Evolutionary conservation across 1,140 invertebrate genomes (phyloP).

Genomic region (Solenopsis fugax): DNA sequence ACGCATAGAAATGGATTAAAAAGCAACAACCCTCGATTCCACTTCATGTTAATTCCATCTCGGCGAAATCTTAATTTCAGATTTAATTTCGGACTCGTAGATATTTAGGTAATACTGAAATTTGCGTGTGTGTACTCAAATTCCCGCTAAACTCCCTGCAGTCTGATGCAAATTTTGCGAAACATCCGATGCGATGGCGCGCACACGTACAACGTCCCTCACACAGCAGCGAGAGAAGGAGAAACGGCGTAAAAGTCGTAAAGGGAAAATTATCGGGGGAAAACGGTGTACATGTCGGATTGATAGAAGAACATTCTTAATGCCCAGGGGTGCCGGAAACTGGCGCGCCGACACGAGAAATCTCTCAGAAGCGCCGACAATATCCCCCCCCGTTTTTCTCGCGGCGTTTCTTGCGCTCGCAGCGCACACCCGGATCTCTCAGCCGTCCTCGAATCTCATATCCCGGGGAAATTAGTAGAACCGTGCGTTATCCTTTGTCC

Average conservation of each 20-base stretch:
- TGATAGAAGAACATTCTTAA: constrained; percentile 47
- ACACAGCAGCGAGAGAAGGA: not conserved
- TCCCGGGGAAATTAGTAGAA: constrained; percentile 28
- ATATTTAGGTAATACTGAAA: constrained; percentile 47
- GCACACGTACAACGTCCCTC: too few species aligned
- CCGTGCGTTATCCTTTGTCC: not conserved
- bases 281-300: constrained; percentile 31
- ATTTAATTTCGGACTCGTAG: constrained; percentile 10
- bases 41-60: not conserved
- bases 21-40: not conserved
- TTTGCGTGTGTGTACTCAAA: not conserved
- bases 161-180: constrained; percentile 33
- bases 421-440: not conserved
- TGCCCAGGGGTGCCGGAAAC: constrained; percentile 8
- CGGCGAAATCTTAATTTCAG: not conserved
- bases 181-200: not conserved
- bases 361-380: constrained; percentile 28
- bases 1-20: not conserved
- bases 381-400: constrained; percentile 32
- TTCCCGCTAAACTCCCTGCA: constrained; percentile 29
- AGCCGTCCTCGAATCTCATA: constrained; percentile 20
- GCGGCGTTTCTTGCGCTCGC: constrained; percentile 17
- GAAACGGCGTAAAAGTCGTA: constrained; percentile 9
- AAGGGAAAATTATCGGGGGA: constrained; percentile 26
- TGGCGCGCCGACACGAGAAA: constrained; percentile 42